These are phyloP conservation scores for Saccostrea cuccullata DNA, from an alignment of 1,140 invertebrate species.

Conservation along the genomic window DNA sequence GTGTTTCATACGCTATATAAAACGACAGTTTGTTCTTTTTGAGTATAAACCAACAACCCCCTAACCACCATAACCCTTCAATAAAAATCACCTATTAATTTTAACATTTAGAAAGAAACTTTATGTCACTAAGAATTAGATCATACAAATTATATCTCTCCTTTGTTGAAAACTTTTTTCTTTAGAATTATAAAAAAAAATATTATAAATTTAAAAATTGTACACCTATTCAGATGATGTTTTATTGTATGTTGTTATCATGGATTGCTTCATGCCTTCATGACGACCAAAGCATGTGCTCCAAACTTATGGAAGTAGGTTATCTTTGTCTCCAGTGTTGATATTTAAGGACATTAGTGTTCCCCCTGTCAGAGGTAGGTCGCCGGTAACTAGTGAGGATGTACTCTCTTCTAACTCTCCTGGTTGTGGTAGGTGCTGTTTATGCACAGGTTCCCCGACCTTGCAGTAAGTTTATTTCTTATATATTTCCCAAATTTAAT, in stretches of 20 bases:
- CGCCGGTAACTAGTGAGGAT: neutral
- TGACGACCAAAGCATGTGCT: neutral
- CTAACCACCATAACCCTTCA: too few species aligned
- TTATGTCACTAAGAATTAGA: too few species aligned
- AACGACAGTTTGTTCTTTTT: too few species aligned
- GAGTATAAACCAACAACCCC: too few species aligned
- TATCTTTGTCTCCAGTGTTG: neutral
- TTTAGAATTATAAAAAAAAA: too few species aligned
- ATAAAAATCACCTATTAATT: too few species aligned
- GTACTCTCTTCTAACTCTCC: neutral
- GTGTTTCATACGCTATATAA: too few species aligned
- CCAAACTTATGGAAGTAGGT: neutral
- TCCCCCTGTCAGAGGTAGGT: neutral
- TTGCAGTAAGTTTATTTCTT: neutral
- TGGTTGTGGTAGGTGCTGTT: constrained; percentile 9
- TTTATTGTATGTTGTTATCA: neutral
- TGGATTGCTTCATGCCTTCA: neutral
- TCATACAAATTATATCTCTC: too few species aligned
- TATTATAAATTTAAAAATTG: too few species aligned
- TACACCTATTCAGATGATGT: neutral
- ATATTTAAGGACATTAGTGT: neutral
- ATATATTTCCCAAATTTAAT: too few species aligned
- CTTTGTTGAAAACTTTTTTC: too few species aligned
- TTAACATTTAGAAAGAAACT: too few species aligned
- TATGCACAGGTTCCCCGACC: neutral